A percentile compares a stretch with the other conserved stretches of the same genome.
Evolutionary conservation across 2,888 invertebrate genomes (phyloP).

Genomic region (Papilio gigon): DNA sequence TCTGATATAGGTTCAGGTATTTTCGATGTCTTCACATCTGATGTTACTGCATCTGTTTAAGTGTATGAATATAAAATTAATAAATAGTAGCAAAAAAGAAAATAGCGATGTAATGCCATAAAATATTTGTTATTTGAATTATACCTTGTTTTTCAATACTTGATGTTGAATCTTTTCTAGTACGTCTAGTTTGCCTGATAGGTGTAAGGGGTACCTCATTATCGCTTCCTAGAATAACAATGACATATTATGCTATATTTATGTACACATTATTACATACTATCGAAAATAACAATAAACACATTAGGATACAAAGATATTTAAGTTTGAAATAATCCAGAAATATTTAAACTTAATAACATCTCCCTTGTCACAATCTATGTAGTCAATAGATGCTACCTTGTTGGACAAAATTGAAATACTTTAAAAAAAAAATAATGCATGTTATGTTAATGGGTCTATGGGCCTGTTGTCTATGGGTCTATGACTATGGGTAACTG

Average conservation of each 20-base stretch:
- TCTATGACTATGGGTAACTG: too few relatives aligned
- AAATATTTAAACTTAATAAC: too few relatives aligned
- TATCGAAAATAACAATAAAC: too few relatives aligned
- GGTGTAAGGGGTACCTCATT: slow-evolving; percentile 66
- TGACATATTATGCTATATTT: slow-evolving; percentile 2
- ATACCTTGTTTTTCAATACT: slow-evolving; percentile 70
- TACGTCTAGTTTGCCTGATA: slow-evolving; percentile 58
- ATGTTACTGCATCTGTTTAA: slow-evolving; percentile 45
- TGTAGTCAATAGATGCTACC: too few relatives aligned
- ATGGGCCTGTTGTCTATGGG: too few relatives aligned
- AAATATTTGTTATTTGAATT: neutral
- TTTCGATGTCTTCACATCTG: slow-evolving; percentile 50
- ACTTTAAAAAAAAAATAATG: too few relatives aligned
- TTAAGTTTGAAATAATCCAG: too few relatives aligned
- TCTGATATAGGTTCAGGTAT: slow-evolving; percentile 59
- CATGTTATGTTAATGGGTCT: too few relatives aligned
- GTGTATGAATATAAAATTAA: slow-evolving; percentile 4
- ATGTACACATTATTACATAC: slow-evolving; percentile 2
- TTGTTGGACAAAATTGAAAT: too few relatives aligned
- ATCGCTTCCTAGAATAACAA: slow-evolving; percentile 68
- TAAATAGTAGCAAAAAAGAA: slow-evolving; percentile 18
- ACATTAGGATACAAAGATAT: too few relatives aligned
- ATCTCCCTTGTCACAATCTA: too few relatives aligned
- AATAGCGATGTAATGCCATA: neutral
- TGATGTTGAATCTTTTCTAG: slow-evolving; percentile 68